Conservation (phyloP, 2,113 vertebrate species). For the Pongo abelii region DNA sequence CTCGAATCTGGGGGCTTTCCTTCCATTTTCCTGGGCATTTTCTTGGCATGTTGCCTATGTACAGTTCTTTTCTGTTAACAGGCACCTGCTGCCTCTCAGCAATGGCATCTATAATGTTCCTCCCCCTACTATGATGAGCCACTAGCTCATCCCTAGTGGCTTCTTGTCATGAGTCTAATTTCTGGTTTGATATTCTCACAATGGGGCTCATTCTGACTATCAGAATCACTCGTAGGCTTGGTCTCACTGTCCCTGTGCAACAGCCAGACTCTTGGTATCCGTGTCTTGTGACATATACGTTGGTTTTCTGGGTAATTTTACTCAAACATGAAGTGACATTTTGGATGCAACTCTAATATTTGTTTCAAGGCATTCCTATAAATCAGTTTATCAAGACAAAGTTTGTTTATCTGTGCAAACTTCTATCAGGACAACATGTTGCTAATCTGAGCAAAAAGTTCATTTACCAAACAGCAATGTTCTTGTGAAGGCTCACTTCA, state of each 20-base stretch:
- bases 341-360: too few relatives aligned
- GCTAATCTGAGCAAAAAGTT: background rate
- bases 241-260: background rate
- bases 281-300: fast-evolving
- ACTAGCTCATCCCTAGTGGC: fast-evolving
- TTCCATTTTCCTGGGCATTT: fast-evolving
- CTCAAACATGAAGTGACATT: background rate
- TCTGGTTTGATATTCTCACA: background rate
- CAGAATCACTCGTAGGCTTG: background rate
- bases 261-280: too few relatives aligned
- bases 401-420: background rate
- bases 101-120: fast-evolving
- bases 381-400: background rate
- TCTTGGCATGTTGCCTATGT: fast-evolving
- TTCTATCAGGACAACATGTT: fast-evolving
- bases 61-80: fast-evolving
- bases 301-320: background rate
- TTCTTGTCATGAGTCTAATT: background rate
- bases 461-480: background rate
- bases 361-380: background rate
- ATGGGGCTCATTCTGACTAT: background rate
- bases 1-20: fast-evolving
- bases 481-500: background rate
- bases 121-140: fast-evolving
- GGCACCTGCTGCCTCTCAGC: background rate